Base-by-base conservation (phyloP, 2,888 invertebrate genomes). In the Amiota communis region DNA sequence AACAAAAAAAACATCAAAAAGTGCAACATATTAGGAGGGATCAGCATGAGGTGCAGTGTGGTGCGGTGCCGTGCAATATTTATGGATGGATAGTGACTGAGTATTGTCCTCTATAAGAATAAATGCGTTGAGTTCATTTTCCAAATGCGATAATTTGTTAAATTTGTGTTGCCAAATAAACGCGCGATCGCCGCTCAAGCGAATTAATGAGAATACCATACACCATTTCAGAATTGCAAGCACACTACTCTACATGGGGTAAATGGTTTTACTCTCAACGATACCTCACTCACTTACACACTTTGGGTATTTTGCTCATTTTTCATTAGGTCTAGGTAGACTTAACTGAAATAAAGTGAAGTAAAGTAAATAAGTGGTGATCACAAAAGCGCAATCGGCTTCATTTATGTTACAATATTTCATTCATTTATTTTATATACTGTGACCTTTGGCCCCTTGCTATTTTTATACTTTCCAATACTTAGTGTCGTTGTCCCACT, bases 61-160 rank as follows among this genome's bases (percentile, higher is more conserved):
- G 12, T n/a, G 51, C 1, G 11, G 51, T 51, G 53, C n/a, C 4
- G 53, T 51, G 53, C n/a, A 12, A 12, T n/a, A 51, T 12, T n/a
- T n/a, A 51, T n/a, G 13, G 12, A n/a, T 51, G 53, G 53, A 51
- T 51, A 51, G 36, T 36, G 36, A 6, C 8, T 36, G 36, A 36
- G 8, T 36, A 36, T 36, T 6, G 36, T 36, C 36, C n/a, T n/a
- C 53, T 51, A n/a, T 51, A n/a, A 6, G 12, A n/a, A 51, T 51
- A 51, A 51, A 2, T 11, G n/a, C 51, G n/a, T 6, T n/a, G 51
- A 11, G n/a, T n/a, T 51, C 51, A 51, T 51, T 51, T n/a, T n/a
- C 53, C 53, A 51, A 51, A n/a, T 46, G 48, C 67, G 53, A 47
- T 68, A 68, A 68, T 68, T 68, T 68, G 67, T 68, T 53, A 23